Evolutionary conservation across 2,797 vertebrate species (phyloP).

Genomic region (Cynopterus sphinx): DNA sequence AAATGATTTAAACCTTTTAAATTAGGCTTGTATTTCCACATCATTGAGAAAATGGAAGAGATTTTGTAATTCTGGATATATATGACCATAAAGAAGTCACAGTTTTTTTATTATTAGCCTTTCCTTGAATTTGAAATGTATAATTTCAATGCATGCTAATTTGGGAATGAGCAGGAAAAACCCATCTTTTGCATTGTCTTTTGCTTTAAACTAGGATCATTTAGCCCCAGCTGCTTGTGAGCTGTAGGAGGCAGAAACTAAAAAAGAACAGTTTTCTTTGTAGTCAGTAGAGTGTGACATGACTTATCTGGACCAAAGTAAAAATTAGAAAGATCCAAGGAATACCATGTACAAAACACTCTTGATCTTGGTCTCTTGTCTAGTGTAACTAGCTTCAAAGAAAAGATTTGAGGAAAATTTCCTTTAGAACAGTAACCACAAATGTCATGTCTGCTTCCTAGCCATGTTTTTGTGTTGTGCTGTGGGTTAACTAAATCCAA

Average conservation of each 20-base stretch:
- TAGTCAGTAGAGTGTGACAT: neutral
- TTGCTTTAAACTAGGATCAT: neutral
- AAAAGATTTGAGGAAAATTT: slow-evolving; percentile 28
- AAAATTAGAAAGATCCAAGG: slow-evolving; percentile 5
- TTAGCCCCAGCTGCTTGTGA: neutral
- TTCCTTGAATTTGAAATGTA: slow-evolving; percentile 18
- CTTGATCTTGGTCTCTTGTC: slow-evolving; percentile 28
- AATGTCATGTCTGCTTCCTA: neutral
- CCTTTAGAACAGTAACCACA: slow-evolving; percentile 48
- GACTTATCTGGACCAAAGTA: slow-evolving; percentile 7
- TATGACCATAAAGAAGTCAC: neutral
- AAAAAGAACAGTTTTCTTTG: neutral
- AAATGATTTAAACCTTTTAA: slow-evolving; percentile 54
- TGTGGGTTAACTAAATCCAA: slow-evolving; percentile 23
- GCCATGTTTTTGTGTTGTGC: neutral
- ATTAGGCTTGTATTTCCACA: slow-evolving; percentile 10
- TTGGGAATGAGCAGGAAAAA: slow-evolving; percentile 1
- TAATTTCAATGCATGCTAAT: neutral
- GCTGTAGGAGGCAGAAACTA: neutral
- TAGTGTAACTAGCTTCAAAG: slow-evolving; percentile 50
- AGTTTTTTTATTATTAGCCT: slow-evolving; percentile 18
- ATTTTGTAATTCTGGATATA: slow-evolving; percentile 4
- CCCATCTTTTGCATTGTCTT: neutral
- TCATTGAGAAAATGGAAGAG: slow-evolving; percentile 19
- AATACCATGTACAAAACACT: slow-evolving; percentile 16